Conservation (phyloP, 2,888 invertebrate genomes). For the Drosophila differens region DNA sequence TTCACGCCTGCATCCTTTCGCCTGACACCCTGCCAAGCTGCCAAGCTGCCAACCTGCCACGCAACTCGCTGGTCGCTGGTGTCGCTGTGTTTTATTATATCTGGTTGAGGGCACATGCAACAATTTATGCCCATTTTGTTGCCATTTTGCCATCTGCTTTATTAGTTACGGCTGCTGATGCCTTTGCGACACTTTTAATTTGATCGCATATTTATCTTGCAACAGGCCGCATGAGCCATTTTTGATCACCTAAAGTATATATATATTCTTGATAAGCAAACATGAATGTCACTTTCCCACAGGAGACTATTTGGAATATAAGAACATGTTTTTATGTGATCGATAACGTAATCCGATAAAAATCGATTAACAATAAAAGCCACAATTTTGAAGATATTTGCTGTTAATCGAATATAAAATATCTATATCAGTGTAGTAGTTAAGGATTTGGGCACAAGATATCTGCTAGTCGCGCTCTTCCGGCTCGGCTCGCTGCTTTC, state of each 20-base stretch:
- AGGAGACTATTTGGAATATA: background rate
- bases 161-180: slow-evolving; percentile 14
- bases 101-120: slow-evolving; percentile 50
- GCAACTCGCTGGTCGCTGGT: background rate
- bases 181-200: slow-evolving; percentile 20
- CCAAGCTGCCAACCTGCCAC: background rate
- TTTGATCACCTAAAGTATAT: too few relatives aligned
- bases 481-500: background rate
- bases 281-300: too few relatives aligned
- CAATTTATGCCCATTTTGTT: slow-evolving; percentile 63
- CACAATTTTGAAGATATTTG: background rate
- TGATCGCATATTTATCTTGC: background rate
- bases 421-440: background rate
- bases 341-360: background rate
- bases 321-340: background rate
- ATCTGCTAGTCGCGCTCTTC: background rate
- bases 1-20: background rate
- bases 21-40: background rate
- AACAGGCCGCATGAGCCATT: background rate
- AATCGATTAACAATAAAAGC: background rate
- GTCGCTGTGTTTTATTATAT: slow-evolving; percentile 62
- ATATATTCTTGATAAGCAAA: background rate
- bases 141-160: slow-evolving; percentile 26
- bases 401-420: too few relatives aligned
- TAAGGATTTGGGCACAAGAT: background rate